Evolutionary conservation across 2,113 vertebrate species (phyloP), one percentile per base, ranked within the genome.

Genomic region (human): DNA sequence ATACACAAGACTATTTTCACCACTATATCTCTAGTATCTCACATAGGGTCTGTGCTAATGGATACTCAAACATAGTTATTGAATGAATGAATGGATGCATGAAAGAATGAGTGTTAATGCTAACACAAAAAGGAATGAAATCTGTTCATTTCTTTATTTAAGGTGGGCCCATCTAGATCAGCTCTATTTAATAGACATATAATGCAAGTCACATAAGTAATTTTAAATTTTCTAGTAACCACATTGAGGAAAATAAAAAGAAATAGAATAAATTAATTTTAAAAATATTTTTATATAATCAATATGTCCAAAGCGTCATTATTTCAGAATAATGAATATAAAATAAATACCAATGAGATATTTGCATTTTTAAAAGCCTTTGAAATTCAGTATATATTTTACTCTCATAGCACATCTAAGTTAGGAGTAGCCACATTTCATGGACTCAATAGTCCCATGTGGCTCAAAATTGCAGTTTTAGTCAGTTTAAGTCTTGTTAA

Each of bases 51-150:
- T 81, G 27, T 57, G 57, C 20, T 83, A 88, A 57, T 17, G 6
- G 35, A 59, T 75, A 10, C 73, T 73, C 55, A 87, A 52, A 86
- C 13, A 35, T 20, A 25, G 30, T 20, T 90, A 35, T 70, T 92
- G 72, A 94, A 23, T 68, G 86, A 98, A 96, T 80, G 43, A 97
- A 84, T 23, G 50, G 75, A 64, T 93, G 89, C 93, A 82, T 93
- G 92, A 97, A 97, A 78, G 86, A 38, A 83, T 57, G 32, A 80
- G 80, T 96, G 55, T 86, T 97, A 66, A 16, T 95, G 91, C 72
- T 94, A 85, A 45, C 61, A 57, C 61, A 85, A 85, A 57, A 87
- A 25, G 55, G 64, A 75, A 66, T 85, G 12, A 75, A 66, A 80
- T 92, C 4, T 84, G 5, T 3, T 13, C 9, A 43, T 66, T 57